Evolutionary conservation across 2,113 vertebrate genomes (phyloP), one percentile per base, ranked within the genome.

Genomic region (Microcebus ravelobensis): DNA sequence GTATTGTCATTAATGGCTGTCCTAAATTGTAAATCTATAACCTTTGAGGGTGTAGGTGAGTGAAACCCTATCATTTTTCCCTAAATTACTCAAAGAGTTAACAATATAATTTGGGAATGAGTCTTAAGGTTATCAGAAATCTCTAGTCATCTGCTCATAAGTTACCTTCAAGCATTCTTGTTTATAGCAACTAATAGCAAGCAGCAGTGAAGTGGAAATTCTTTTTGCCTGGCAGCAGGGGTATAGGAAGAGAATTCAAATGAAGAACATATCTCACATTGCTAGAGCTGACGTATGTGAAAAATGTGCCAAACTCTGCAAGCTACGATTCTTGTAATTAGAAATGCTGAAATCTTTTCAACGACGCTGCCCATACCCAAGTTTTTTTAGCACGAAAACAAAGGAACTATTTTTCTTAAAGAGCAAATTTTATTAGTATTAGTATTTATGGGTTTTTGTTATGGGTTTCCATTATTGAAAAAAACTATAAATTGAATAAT

Each of bases 101-200:
- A 98, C 98, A 98, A 98, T 93, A 96, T 98, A 96, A 97, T 91
- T 97, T 97, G 97, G 94, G 95, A 98, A 94, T 90, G 80, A 98
- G 96, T 93, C 94, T 97, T 95, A 96, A 97, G 97, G 98, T 98
- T 97, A 98, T 98, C 96, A 96, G 98, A 98, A 98, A 96, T 98
- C 97, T 98, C 97, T 96, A 34, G 1, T 97, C 93, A 87, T 76
- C 93, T 65, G 87, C 93, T 97, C 87, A 17, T 91, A 96, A 95
- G 80, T 96, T 85, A 91, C 61, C 97, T 50, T 84, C 95, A 94
- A 97, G 94, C 68, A 84, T 95, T 97, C 97, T 95, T 97, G 92
- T 91, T 98, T 97, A 94, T 70, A 96, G 25, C 83, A 97, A 80
- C 79, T 98, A 98, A 98, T 95, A 97, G 98, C 73, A 94, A 98